Evolutionary conservation across 2,888 invertebrate species (phyloP).

Genomic region (Ecliptopera silaceata): DNA sequence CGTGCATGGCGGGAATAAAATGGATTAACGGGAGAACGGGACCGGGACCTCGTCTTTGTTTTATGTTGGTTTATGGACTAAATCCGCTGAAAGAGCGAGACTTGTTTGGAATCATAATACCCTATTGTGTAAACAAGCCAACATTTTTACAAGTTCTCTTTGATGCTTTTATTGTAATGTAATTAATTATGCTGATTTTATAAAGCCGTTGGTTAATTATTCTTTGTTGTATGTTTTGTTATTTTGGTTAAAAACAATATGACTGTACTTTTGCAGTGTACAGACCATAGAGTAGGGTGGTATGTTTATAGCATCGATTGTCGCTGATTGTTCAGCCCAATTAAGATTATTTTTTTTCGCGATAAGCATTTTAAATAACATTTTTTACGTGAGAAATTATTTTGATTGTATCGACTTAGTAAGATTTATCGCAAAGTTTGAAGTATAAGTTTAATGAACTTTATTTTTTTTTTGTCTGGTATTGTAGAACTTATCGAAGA

Average conservation of each 20-base stretch:
- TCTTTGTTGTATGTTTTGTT: background rate
- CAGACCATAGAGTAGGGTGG: background rate
- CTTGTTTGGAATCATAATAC: constrained; percentile 37
- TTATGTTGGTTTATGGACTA: constrained; percentile 39
- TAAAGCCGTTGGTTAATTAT: background rate
- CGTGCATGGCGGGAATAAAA: constrained; percentile 40
- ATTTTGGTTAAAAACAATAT: background rate
- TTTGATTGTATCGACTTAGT: no score
- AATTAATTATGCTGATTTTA: background rate
- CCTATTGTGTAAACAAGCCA: constrained; percentile 30
- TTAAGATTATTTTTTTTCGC: constrained; percentile 44
- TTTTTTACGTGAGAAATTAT: constrained; percentile 42
- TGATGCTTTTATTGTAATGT: constrained; percentile 15
- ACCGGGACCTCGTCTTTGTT: constrained; percentile 39
- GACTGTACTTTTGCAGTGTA: background rate
- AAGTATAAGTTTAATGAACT: no score
- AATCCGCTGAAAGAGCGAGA: constrained; percentile 35
- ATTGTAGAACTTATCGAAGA: background rate
- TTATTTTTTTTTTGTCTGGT: no score
- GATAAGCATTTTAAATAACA: constrained; percentile 44
- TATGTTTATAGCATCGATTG: constrained; percentile 38
- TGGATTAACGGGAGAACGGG: constrained; percentile 45
- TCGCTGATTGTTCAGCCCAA: constrained; percentile 47
- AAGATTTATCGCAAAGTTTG: no score
- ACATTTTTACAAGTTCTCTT: constrained; percentile 16